Percentiles rank a stretch among this genome's conserved stretches.
Conservation (phyloP, 2,113 vertebrate genomes). For the Scalopus aquaticus region DNA sequence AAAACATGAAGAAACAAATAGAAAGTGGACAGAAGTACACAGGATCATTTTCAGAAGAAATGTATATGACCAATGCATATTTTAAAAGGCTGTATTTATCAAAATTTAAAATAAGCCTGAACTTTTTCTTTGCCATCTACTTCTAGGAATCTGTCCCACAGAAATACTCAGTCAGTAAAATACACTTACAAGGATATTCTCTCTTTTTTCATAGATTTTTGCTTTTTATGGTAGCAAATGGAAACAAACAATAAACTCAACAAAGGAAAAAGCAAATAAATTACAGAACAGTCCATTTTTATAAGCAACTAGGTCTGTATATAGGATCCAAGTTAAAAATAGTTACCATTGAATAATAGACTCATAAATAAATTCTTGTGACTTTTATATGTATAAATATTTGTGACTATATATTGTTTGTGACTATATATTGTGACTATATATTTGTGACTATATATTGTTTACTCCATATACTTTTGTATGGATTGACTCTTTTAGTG, state of each 20-base stretch:
- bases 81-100: background rate
- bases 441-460: background rate
- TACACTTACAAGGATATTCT: background rate
- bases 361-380: background rate
- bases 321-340: background rate
- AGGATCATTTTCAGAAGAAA: background rate
- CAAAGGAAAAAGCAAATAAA: background rate
- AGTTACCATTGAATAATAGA: background rate
- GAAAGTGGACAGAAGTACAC: background rate
- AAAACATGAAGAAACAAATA: background rate
- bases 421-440: too few relatives aligned
- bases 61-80: background rate
- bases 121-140: background rate
- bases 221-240: background rate
- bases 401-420: background rate
- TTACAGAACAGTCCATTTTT: background rate
- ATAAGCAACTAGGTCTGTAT: background rate
- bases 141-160: background rate
- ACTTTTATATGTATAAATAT: background rate
- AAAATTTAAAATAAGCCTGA: slow-evolving; percentile 4
- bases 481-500: background rate
- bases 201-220: background rate
- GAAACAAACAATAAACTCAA: background rate
- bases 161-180: background rate
- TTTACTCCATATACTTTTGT: background rate